Evolutionary conservation across 2,888 invertebrate species (phyloP).

Genomic region (Trachelus tabidus): DNA sequence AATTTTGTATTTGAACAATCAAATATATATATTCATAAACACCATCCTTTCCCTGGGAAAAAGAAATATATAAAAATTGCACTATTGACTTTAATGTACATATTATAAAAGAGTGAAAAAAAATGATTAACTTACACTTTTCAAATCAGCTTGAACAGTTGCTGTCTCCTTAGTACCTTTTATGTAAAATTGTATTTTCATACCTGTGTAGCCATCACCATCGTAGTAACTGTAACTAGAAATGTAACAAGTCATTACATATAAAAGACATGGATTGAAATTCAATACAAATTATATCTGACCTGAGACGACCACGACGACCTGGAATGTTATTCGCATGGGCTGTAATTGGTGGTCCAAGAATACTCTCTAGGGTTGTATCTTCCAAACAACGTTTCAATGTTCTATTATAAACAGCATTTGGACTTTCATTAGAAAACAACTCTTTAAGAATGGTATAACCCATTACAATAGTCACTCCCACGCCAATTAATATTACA

Average conservation of each 20-base stretch:
- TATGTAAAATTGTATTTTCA: slow-evolving; percentile 92
- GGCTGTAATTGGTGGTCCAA: slow-evolving; percentile 91
- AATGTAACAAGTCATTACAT: slow-evolving; percentile 21
- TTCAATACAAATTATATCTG: slow-evolving; percentile 24
- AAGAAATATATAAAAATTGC: slow-evolving; percentile 27
- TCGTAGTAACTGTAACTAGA: slow-evolving; percentile 78
- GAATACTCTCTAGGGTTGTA: slow-evolving; percentile 80
- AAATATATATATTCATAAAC: slow-evolving; percentile 86
- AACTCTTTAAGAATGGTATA: slow-evolving; percentile 87
- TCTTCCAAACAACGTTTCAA: slow-evolving; percentile 81
- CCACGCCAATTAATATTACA: slow-evolving; percentile 83
- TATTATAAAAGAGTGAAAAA: slow-evolving; percentile 15
- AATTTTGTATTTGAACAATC: slow-evolving; percentile 85
- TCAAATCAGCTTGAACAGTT: slow-evolving; percentile 88
- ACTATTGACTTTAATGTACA: slow-evolving; percentile 7
- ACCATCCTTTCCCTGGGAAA: slow-evolving; percentile 78
- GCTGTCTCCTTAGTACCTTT: slow-evolving; percentile 85
- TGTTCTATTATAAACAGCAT: slow-evolving; percentile 84
- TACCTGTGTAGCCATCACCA: slow-evolving; percentile 80
- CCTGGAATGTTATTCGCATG: slow-evolving; percentile 89
- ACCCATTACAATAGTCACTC: slow-evolving; percentile 84
- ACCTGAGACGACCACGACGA: slow-evolving; percentile 83
- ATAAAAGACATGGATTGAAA: neutral
- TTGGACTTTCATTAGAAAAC: slow-evolving; percentile 89
- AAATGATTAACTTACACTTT: slow-evolving; percentile 72